Evolutionary conservation across 2,113 vertebrate species (phyloP).

Genomic region (Steatornis caripensis): DNA sequence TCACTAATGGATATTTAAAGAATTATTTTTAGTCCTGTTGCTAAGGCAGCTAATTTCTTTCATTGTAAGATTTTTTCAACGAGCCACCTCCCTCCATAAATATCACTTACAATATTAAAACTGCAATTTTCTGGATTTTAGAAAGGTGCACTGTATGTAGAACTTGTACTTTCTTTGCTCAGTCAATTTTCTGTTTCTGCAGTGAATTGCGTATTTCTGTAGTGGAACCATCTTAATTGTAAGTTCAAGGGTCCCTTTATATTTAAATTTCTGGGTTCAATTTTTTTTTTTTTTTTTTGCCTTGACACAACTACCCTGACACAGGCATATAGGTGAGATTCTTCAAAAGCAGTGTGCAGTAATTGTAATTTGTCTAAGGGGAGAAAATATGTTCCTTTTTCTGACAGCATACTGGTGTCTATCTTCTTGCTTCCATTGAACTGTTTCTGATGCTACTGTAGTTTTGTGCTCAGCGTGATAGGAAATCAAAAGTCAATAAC

Average conservation of each 20-base stretch:
- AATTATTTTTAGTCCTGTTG: neutral
- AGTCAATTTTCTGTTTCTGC: neutral
- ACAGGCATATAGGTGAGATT: neutral
- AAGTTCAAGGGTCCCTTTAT: neutral
- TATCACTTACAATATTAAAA: neutral
- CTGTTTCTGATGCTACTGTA: neutral
- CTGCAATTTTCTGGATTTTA: neutral
- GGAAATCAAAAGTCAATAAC: neutral
- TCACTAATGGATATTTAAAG: neutral
- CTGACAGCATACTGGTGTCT: neutral
- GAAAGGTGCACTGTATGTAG: neutral
- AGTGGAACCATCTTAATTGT: neutral
- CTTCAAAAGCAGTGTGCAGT: neutral
- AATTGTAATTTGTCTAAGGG: neutral
- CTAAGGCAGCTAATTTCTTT: neutral
- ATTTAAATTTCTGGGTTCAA: neutral
- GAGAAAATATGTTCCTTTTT: neutral
- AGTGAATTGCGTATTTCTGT: neutral
- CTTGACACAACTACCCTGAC: neutral
- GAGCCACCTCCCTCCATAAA: neutral
- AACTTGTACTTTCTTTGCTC: neutral
- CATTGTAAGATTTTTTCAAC: neutral
- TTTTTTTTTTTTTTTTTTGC: neutral
- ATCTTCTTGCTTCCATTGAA: neutral
- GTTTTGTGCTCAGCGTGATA: neutral